These are phyloP conservation scores for Calameuta pallipes DNA, from an alignment of 2,888 invertebrate species.

Conservation along the genomic window DNA sequence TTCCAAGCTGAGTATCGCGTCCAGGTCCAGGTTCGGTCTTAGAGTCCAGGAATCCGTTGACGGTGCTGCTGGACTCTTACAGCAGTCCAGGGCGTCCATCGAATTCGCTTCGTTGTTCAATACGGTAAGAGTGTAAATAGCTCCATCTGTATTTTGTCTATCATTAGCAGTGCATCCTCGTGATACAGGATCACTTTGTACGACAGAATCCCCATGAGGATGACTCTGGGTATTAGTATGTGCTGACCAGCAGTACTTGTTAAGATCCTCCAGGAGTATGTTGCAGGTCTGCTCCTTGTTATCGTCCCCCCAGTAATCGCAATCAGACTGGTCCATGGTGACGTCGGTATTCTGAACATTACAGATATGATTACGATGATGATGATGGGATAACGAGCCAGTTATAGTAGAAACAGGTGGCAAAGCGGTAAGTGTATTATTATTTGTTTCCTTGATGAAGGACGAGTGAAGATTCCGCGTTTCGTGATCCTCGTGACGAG, in stretches of 20 bases:
- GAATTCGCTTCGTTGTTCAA: conserved; percentile 77
- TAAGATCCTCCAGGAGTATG: conserved; percentile 81
- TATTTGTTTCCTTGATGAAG: conserved; percentile 70
- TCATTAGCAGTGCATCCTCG: conserved; percentile 44
- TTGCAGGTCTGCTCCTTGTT: conserved; percentile 58
- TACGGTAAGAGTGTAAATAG: conserved; percentile 88
- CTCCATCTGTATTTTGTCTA: conserved; percentile 69
- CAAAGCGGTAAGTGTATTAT: conserved; percentile 70
- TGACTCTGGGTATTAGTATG: conserved; percentile 70
- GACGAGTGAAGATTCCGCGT: conserved; percentile 41
- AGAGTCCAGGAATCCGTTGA: conserved; percentile 75
- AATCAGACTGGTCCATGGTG: conserved; percentile 73
- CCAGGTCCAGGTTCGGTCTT: conserved; percentile 79
- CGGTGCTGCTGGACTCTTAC: conserved; percentile 68
- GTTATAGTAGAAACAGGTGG: conserved; percentile 63
- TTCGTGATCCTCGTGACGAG: conserved; percentile 40
- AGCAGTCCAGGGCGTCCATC: conserved; percentile 62
- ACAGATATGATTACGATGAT: conserved; percentile 39
- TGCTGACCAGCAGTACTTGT: conserved; percentile 81
- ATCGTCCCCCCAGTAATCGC: conserved; percentile 72
- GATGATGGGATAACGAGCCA: conserved; percentile 57
- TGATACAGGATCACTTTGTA: conserved; percentile 38
- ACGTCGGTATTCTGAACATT: conserved; percentile 69
- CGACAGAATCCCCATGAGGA: conserved; percentile 69
- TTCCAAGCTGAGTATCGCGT: conserved; percentile 82